Base-by-base conservation (phyloP, 2,797 vertebrate species). In the Tauraco hartlaubi region DNA sequence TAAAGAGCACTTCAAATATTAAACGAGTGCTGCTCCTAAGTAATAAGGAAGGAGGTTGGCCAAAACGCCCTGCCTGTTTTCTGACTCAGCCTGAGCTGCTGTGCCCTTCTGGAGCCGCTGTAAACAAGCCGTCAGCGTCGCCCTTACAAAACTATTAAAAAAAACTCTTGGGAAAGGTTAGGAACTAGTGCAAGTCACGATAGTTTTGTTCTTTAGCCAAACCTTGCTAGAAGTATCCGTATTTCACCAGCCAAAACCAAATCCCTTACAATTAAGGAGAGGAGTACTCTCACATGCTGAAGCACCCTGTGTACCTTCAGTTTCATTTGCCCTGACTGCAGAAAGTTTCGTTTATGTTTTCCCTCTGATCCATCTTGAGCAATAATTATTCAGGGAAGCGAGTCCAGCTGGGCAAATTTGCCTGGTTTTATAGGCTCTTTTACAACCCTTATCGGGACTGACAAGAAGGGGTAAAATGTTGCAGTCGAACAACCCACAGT, bases 371-470 rank as follows among this genome's bases (percentile, higher is more conserved):
- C 51, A 5, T 14, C 43, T 81, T 92, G 80, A 86, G 79, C 77
- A 93, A 87, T 73, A 92, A 91, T 46, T 58, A 17, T 61, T 58
- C 85, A 83, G 46, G 0, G 3, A 91, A 91, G 54, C 17, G 22
- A 84, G 66, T 64, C 62, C 79, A 92, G 58, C 82, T 54, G 91
- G 66, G 58, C 90, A 95, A 97, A 72, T 73, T n/a, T 85, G 10
- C 49, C 39, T 31, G 35, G 11, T 43, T 92, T 88, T 49, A 58
- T 44, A 6, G 3, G 19, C 17, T 35, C 46, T 33, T 81, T 86
- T 95, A 91, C 48, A 86, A 20, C 19, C 69, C 59, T 94, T 94
- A 93, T 90, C 88, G 80, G 54, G 17, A 58, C 73, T 81, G 75
- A 72, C 66, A 51, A 76, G 66, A 90, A 78, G 62, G 9, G 39